Percentiles rank a stretch among this genome's conserved stretches.
Conservation (phyloP, 2,797 vertebrate genomes). For the Prunella strophiata region DNA sequence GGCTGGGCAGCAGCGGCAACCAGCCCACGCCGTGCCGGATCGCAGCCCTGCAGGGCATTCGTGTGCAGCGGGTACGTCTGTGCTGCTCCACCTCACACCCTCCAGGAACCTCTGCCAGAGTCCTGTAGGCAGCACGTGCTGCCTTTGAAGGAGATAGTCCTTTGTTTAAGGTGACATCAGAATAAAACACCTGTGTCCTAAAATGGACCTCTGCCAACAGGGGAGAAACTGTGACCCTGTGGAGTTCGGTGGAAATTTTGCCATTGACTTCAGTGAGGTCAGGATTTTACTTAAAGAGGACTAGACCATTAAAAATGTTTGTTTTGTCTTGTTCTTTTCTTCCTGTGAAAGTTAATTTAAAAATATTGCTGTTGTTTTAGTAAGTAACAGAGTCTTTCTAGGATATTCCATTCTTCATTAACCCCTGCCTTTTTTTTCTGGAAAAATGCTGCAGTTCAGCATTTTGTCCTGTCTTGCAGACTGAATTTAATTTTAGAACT, state of each 20-base stretch:
- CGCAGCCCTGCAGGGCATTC: constrained; percentile 91
- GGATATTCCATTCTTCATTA: neutral
- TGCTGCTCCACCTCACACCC: neutral
- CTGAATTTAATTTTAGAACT: neutral
- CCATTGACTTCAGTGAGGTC: neutral
- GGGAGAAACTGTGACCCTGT: neutral
- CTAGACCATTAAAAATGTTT: neutral
- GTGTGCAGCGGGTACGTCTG: constrained; percentile 86
- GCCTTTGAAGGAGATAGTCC: neutral
- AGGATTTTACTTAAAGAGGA: neutral
- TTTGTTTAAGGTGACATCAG: neutral
- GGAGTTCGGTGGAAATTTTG: neutral
- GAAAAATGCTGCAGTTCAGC: neutral
- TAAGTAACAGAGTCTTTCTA: neutral
- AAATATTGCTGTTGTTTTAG: neutral
- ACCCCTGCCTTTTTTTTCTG: neutral
- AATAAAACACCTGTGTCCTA: neutral
- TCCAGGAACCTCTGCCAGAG: neutral
- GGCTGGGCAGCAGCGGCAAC: constrained; percentile 93
- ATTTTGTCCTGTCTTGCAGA: neutral
- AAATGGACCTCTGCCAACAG: neutral
- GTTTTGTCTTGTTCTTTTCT: neutral
- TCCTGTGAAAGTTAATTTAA: neutral
- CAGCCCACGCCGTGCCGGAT: constrained; percentile 95
- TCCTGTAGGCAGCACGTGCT: neutral